These are phyloP conservation scores for Nomada lathburiana DNA, from an alignment of 2,888 invertebrate genomes.

Conservation along the genomic window DNA sequence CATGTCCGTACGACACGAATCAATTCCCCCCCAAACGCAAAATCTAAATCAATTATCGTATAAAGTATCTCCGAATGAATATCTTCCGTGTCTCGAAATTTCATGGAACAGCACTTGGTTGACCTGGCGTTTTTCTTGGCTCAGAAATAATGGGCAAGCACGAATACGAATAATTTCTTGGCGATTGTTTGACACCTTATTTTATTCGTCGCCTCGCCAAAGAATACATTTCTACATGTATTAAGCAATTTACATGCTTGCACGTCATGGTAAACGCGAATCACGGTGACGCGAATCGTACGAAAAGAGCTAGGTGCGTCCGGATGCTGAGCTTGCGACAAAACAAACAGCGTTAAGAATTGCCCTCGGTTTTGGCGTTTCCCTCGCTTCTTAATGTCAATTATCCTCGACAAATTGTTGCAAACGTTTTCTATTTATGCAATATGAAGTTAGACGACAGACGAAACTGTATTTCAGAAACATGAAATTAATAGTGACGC, in stretches of 20 bases:
- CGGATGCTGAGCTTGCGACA: background rate
- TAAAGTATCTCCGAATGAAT: background rate
- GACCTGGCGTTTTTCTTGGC: constrained; percentile 27
- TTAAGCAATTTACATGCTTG: background rate
- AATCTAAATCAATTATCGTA: background rate
- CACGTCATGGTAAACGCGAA: background rate
- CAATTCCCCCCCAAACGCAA: too few relatives aligned
- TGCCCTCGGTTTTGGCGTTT: background rate
- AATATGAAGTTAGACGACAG: too few relatives aligned
- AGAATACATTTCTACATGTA: background rate
- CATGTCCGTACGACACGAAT: too few relatives aligned
- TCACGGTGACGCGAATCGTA: too few relatives aligned
- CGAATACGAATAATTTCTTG: constrained; percentile 45
- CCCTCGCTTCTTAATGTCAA: background rate
- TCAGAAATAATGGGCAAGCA: constrained; percentile 10
- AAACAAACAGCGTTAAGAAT: constrained; percentile 27
- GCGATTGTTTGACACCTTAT: constrained; percentile 20
- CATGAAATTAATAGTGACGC: too few relatives aligned
- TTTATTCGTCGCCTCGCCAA: constrained; percentile 11
- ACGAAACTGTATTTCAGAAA: too few relatives aligned
- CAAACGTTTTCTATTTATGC: too few relatives aligned
- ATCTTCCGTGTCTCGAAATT: background rate
- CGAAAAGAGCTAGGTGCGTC: background rate
- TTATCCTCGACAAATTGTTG: background rate
- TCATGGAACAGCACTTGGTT: background rate